Evolutionary conservation across 2,888 invertebrate species (phyloP).

Genomic region (Candidula unifasciata): DNA sequence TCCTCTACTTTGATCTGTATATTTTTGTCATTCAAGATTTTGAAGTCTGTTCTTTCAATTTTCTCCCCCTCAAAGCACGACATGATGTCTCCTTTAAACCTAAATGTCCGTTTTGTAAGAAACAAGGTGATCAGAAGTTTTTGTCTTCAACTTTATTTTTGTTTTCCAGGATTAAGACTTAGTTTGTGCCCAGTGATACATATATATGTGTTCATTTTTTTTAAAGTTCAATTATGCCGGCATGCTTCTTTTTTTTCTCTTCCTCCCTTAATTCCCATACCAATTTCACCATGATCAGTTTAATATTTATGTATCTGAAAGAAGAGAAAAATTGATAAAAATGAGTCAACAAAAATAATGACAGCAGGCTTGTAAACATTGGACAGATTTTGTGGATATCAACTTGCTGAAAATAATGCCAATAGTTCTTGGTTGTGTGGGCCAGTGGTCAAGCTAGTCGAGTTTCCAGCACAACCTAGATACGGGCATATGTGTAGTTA

Average conservation of each 20-base stretch:
- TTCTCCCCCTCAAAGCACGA: conserved; percentile 23
- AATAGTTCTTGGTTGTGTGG: too few relatives aligned
- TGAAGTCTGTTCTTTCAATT: conserved; percentile 14
- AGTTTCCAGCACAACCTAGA: background rate
- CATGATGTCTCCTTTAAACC: conserved; percentile 37
- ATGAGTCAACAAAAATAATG: too few relatives aligned
- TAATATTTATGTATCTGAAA: background rate
- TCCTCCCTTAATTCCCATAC: background rate
- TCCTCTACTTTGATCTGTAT: background rate
- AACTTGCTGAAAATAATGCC: too few relatives aligned
- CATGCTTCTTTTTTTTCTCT: conserved; percentile 17
- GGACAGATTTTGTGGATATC: too few relatives aligned
- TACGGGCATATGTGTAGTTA: background rate
- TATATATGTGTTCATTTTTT: background rate
- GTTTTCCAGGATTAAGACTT: conserved; percentile 10
- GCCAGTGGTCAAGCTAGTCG: too few relatives aligned
- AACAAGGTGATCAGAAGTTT: conserved; percentile 15
- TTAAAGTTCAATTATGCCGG: conserved; percentile 17
- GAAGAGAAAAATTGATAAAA: too few relatives aligned
- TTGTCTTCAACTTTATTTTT: background rate
- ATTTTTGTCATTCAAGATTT: conserved; percentile 10
- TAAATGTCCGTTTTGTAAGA: conserved; percentile 40
- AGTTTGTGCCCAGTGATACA: conserved; percentile 30
- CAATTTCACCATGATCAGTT: conserved; percentile 38
- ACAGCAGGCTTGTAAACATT: too few relatives aligned